A percentile compares a stretch with the other conserved stretches of the same genome.
phyloP scores from a whole-genome alignment of 2,113 vertebrate species.

The Dromaius novaehollandiae region DNA sequence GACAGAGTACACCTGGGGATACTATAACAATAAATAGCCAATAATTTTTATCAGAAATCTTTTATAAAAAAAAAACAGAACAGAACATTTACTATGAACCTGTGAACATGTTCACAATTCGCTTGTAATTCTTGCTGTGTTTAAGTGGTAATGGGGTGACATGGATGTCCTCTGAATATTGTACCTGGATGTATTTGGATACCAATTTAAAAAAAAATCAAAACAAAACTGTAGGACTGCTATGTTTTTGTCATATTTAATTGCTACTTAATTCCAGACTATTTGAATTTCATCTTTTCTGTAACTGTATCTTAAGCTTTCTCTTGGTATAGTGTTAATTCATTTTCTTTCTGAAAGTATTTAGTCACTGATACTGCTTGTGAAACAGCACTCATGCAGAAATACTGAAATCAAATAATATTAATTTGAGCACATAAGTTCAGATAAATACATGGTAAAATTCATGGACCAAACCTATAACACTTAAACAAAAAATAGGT shows the following conservation, averaged over 20 bases:
- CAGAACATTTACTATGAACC: neutral
- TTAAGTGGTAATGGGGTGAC: neutral
- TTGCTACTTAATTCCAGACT: neutral
- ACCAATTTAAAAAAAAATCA: neutral
- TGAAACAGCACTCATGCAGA: neutral
- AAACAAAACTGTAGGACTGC: neutral
- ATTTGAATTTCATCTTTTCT: neutral
- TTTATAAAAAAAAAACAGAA: neutral
- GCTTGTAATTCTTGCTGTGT: neutral
- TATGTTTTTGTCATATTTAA: neutral
- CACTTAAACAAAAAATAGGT: rapidly evolving
- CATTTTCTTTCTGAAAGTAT: neutral
- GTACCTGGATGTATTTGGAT: neutral
- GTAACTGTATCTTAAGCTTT: neutral
- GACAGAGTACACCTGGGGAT: neutral
- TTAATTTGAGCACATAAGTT: neutral
- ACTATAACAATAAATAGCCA: neutral
- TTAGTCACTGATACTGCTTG: neutral
- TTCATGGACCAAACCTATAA: neutral
- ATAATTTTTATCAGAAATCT: neutral
- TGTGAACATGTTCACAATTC: too few relatives aligned
- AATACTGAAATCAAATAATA: rapidly evolving
- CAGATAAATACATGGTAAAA: neutral
- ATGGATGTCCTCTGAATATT: neutral
- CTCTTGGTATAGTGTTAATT: neutral